Percentiles rank a stretch among this genome's conserved stretches.
phyloP scores from a whole-genome alignment of 1,140 invertebrate species.

The Brachionus sp. region DNA sequence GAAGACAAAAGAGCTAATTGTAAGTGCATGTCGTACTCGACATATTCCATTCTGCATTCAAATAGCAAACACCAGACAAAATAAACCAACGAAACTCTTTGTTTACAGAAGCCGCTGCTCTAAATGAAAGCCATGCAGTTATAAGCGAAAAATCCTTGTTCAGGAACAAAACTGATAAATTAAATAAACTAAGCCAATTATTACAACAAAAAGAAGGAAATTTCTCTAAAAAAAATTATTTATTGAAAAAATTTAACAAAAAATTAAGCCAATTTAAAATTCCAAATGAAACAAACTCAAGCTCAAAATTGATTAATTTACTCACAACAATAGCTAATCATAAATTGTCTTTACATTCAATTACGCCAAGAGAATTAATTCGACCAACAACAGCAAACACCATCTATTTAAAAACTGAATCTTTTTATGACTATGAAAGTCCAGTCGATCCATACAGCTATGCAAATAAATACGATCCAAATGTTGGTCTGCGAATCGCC shows the following conservation, averaged over 20 bases:
- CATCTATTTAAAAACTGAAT: background rate
- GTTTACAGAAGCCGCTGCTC: background rate
- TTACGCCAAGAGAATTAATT: background rate
- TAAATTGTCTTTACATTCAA: background rate
- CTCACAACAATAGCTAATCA: background rate
- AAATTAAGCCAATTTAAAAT: background rate
- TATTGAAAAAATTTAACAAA: background rate
- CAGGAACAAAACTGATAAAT: conserved; percentile 17
- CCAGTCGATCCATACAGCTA: background rate
- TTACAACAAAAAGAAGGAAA: background rate
- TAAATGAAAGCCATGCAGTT: background rate
- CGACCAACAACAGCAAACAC: background rate
- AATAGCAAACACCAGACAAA: background rate
- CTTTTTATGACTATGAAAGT: background rate
- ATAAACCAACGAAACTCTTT: background rate
- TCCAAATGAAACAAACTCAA: background rate
- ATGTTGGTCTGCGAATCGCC: conserved; percentile 4
- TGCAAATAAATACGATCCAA: conserved; percentile 6
- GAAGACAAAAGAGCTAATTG: background rate
- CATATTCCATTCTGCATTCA: background rate
- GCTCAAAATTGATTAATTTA: conserved; percentile 10
- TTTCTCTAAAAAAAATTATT: background rate
- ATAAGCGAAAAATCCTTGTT: background rate
- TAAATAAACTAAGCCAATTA: background rate
- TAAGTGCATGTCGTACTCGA: background rate